Evolutionary conservation across 2,113 vertebrate genomes (phyloP).

Genomic region (Cryptotis parvus): DNA sequence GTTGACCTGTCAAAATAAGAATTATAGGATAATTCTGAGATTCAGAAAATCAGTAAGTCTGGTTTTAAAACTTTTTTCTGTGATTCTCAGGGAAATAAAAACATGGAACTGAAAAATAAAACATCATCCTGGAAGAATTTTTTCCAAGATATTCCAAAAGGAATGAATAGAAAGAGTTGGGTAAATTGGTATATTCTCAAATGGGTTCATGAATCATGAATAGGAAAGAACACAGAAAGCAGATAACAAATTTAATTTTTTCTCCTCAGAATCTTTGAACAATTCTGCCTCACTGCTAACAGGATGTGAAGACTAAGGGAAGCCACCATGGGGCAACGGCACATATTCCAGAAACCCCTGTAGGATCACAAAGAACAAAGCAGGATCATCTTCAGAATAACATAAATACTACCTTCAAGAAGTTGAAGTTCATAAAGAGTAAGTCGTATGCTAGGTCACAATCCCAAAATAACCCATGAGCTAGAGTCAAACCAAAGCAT

Average conservation of each 20-base stretch:
- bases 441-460: neutral
- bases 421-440: neutral
- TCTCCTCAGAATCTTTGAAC: neutral
- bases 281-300: neutral
- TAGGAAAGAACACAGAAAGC: neutral
- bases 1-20: neutral
- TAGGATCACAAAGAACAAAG: neutral
- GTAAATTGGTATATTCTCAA: neutral
- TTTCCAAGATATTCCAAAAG: neutral
- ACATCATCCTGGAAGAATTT: neutral
- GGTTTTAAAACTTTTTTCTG: slow-evolving; percentile 6
- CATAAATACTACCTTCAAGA: neutral
- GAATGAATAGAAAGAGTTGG: neutral
- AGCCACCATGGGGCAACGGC: neutral
- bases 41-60: neutral
- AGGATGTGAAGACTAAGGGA: neutral
- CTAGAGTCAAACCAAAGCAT: neutral
- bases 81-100: neutral
- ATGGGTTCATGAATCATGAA: neutral
- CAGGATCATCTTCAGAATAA: neutral
- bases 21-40: neutral
- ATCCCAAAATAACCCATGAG: neutral
- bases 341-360: neutral
- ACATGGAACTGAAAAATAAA: slow-evolving; percentile 5
- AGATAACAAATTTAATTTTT: neutral